Evolutionary conservation across 2,113 vertebrate species (phyloP).

Genomic region (Anas platyrhynchos): DNA sequence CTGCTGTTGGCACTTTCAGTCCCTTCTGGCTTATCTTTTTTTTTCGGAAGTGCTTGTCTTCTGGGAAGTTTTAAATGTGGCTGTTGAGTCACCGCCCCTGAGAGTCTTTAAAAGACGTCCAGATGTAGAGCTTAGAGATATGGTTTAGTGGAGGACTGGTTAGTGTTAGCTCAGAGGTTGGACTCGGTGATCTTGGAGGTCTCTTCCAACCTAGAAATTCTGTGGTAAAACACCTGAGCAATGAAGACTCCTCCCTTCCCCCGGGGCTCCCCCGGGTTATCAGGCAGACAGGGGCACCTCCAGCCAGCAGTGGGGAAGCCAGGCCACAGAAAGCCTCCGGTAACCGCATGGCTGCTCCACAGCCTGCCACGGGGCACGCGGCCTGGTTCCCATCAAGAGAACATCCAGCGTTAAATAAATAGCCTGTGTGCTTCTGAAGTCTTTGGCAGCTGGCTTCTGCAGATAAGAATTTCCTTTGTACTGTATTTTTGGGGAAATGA

Average conservation of each 20-base stretch:
- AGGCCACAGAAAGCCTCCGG: accelerated
- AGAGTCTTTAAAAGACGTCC: too few species aligned
- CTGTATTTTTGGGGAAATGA: neutral
- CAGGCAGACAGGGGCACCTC: accelerated
- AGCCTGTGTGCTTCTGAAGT: neutral
- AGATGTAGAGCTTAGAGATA: too few species aligned
- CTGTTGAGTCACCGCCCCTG: too few species aligned
- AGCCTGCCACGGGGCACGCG: neutral
- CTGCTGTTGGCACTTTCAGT: neutral
- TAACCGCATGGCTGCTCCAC: neutral
- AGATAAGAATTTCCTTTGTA: neutral
- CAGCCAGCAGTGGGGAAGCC: neutral
- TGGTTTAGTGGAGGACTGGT: too few species aligned
- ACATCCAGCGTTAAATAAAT: accelerated
- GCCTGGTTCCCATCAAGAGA: neutral
- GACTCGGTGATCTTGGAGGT: too few species aligned
- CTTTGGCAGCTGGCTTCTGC: neutral
- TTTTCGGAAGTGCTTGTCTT: neutral
- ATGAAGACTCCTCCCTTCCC: neutral
- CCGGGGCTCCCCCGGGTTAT: neutral
- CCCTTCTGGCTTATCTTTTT: neutral
- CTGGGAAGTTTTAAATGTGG: neutral
- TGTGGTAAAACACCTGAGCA: neutral
- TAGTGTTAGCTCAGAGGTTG: too few species aligned
- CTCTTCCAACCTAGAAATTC: too few species aligned